Evolutionary conservation across 2,888 invertebrate genomes (phyloP).

Genomic region (Penaeus monodon): DNA sequence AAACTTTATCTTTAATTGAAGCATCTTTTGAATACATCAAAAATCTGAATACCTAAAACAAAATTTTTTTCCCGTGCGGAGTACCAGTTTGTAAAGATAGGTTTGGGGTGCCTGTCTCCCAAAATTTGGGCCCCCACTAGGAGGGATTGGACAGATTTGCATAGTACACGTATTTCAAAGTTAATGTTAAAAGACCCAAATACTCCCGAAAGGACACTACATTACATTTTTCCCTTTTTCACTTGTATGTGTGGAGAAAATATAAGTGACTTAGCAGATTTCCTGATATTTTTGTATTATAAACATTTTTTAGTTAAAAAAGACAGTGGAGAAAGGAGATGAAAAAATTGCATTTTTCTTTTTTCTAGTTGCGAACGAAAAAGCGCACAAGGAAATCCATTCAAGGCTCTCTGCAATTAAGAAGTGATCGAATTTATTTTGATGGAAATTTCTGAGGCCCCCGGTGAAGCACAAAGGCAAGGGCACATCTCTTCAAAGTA

Average conservation of each 20-base stretch:
- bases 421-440: slow-evolving; percentile 90
- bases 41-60: neutral
- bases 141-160: slow-evolving; percentile 89
- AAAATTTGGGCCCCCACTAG: slow-evolving; percentile 86
- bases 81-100: slow-evolving; percentile 96
- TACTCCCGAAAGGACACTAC: slow-evolving; percentile 77
- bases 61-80: slow-evolving; percentile 78
- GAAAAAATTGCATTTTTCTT: neutral
- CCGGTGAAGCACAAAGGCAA: slow-evolving; percentile 85
- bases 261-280: neutral
- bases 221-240: too few relatives aligned
- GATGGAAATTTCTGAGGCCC: slow-evolving; percentile 90
- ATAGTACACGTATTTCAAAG: slow-evolving; percentile 91
- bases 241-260: too few relatives aligned
- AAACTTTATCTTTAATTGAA: too few relatives aligned
- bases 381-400: slow-evolving; percentile 89
- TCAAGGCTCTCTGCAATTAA: slow-evolving; percentile 88
- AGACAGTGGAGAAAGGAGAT: neutral
- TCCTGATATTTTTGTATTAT: too few relatives aligned
- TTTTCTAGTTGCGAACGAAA: slow-evolving; percentile 77
- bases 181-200: slow-evolving; percentile 92
- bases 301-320: too few relatives aligned
- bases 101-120: slow-evolving; percentile 89
- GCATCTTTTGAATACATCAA: neutral
- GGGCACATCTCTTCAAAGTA: slow-evolving; percentile 86